A percentile compares a stretch with the other conserved stretches of the same genome.
Evolutionary conservation across 1,140 invertebrate genomes (phyloP).

Genomic region (Pantala flavescens): DNA sequence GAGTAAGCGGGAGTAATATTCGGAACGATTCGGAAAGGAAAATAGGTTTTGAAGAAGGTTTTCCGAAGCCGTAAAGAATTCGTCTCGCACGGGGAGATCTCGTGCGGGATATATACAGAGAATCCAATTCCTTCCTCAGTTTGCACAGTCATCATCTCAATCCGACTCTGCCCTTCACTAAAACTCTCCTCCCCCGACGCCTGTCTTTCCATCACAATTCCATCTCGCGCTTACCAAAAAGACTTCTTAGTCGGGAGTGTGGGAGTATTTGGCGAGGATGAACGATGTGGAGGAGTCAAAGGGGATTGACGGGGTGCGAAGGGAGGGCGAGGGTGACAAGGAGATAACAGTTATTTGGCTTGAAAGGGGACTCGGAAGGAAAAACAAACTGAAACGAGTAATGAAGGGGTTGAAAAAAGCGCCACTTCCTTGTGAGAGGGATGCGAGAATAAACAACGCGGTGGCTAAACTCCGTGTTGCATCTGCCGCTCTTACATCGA

Average conservation of each 20-base stretch:
- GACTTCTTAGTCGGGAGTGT: not conserved
- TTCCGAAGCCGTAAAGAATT: too few species aligned
- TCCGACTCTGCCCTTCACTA: not conserved
- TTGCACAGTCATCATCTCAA: constrained; percentile 1
- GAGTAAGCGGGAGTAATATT: constrained; percentile 28
- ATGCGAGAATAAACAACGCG: too few species aligned
- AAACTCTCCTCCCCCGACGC: not conserved
- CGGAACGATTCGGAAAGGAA: constrained; percentile 14
- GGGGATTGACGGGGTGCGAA: not conserved
- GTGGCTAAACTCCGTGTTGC: too few species aligned
- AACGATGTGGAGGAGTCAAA: constrained; percentile 5
- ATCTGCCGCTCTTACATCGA: too few species aligned
- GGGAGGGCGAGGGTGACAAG: not conserved
- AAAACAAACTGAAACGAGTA: not conserved
- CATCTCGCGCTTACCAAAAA: too few species aligned
- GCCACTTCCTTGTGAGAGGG: too few species aligned
- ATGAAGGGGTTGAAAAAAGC: too few species aligned
- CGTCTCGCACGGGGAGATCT: too few species aligned
- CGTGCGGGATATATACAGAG: not conserved
- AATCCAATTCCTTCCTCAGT: constrained; percentile 9
- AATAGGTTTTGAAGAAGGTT: too few species aligned
- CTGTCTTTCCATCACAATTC: not conserved
- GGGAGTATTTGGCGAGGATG: not conserved
- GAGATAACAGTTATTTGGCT: not conserved
- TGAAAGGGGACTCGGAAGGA: not conserved